These are phyloP conservation scores for Chroicocephalus ridibundus DNA, from an alignment of 2,113 vertebrate species.

Conservation along the genomic window DNA sequence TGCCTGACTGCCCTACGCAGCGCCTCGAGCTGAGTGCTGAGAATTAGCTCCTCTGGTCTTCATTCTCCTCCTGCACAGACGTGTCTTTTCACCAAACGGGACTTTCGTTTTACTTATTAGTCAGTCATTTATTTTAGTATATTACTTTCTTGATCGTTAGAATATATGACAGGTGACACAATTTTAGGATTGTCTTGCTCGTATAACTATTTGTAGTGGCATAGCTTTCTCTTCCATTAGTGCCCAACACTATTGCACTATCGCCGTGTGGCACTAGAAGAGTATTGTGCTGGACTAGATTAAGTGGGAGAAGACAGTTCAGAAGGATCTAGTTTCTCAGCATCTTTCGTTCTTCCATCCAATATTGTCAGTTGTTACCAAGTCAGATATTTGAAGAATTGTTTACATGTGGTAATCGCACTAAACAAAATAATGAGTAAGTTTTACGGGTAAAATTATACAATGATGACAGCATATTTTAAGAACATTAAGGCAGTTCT, in stretches of 20 bases:
- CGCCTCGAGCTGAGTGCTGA: no score
- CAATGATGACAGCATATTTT: neutral
- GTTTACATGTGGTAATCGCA: neutral
- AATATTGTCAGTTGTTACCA: neutral
- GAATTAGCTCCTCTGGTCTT: neutral
- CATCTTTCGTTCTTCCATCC: neutral
- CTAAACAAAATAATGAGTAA: neutral
- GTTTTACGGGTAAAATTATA: neutral
- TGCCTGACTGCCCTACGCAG: accelerated
- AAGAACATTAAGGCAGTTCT: neutral
- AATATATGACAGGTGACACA: neutral
- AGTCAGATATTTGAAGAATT: neutral
- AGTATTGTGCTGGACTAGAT: neutral
- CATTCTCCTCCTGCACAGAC: neutral
- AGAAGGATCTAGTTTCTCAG: neutral
- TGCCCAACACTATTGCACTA: neutral
- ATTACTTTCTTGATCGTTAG: neutral
- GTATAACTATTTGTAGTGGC: no score
- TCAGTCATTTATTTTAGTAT: neutral
- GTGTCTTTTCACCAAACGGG: accelerated
- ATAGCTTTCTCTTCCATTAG: neutral
- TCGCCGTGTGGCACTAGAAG: neutral
- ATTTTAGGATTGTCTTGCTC: neutral
- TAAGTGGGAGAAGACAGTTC: neutral
- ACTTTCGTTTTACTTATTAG: neutral